Evolutionary conservation across 1,140 invertebrate species (phyloP).

Genomic region (Heliconius hermathena): DNA sequence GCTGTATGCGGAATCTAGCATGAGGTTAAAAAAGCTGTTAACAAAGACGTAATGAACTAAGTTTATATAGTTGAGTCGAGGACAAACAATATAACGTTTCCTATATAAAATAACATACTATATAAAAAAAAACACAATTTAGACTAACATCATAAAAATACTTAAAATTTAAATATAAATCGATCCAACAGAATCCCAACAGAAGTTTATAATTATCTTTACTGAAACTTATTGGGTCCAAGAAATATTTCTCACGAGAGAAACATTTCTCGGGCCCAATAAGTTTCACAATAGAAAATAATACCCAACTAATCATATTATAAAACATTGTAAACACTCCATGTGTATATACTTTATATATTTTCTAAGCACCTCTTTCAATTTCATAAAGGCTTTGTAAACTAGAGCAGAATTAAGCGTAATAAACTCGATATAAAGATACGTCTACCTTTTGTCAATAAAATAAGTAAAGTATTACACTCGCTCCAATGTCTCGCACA

Average conservation of each 20-base stretch:
- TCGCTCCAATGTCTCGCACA: background rate
- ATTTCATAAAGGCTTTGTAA: conserved; percentile 19
- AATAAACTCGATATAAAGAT: conserved; percentile 15
- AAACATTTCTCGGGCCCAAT: background rate
- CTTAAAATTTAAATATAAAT: background rate
- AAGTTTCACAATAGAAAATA: background rate
- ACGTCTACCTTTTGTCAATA: conserved; percentile 13
- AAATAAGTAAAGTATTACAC: conserved; percentile 19
- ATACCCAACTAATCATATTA: background rate
- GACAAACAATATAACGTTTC: too few relatives aligned
- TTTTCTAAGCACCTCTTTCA: background rate
- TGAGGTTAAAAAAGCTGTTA: too few relatives aligned
- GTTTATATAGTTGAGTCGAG: too few relatives aligned
- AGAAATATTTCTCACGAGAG: background rate
- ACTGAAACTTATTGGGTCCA: too few relatives aligned
- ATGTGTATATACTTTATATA: background rate
- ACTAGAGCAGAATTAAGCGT: conserved; percentile 6
- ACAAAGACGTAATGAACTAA: too few relatives aligned
- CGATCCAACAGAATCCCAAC: background rate
- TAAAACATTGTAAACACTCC: background rate
- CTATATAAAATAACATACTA: too few relatives aligned
- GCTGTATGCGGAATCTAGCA: too few relatives aligned
- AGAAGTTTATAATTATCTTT: background rate
- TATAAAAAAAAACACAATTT: too few relatives aligned
- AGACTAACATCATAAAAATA: too few relatives aligned